Evolutionary conservation across 2,888 invertebrate species (phyloP).

Genomic region (Petrolisthes cinctipes): DNA sequence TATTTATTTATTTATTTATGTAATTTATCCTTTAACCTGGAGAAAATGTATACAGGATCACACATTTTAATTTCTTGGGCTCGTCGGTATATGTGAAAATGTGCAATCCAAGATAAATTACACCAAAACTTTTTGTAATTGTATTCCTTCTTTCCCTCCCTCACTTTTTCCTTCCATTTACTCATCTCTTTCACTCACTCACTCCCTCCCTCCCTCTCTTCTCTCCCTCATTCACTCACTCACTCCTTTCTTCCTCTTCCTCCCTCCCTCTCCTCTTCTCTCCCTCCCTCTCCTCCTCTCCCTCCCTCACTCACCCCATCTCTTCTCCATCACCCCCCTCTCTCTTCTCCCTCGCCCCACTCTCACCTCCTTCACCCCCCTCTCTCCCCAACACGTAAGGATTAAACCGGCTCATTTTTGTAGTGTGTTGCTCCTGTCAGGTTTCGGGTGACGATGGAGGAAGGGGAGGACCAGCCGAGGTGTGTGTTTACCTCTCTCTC

Average conservation of each 20-base stretch:
- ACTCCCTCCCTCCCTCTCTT: background rate
- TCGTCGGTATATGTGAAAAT: too few relatives aligned
- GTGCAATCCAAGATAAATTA: too few relatives aligned
- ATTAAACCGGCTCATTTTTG: constrained; percentile 3
- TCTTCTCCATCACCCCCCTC: background rate
- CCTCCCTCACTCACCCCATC: background rate
- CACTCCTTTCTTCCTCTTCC: background rate
- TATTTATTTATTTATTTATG: too few relatives aligned
- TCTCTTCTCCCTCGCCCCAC: background rate
- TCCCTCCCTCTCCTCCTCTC: background rate
- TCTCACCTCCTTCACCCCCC: background rate
- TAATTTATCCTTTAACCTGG: too few relatives aligned
- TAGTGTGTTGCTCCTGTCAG: background rate
- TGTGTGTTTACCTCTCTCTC: background rate
- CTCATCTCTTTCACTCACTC: background rate
- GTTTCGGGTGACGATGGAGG: constrained; percentile 2
- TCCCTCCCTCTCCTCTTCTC: background rate
- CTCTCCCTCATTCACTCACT: background rate
- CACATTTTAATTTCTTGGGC: too few relatives aligned
- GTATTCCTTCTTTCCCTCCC: background rate
- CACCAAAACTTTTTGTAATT: background rate
- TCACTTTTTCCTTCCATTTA: background rate
- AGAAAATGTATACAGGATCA: too few relatives aligned
- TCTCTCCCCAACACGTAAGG: background rate
- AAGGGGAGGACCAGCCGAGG: background rate